Conservation (phyloP, 2,797 vertebrate species). For the Peromyscus melanophrys region DNA sequence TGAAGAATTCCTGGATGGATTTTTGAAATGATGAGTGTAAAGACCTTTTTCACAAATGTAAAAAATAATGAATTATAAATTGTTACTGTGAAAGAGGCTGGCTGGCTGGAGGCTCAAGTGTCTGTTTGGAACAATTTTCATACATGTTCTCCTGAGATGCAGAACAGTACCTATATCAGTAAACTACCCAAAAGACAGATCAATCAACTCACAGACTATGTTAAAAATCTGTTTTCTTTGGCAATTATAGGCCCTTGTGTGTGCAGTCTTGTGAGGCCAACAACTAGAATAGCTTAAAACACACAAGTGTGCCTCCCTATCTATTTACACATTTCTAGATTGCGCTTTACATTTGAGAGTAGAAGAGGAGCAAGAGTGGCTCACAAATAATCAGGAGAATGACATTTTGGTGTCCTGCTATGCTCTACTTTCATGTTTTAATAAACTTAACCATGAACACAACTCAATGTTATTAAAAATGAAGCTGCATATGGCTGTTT, state of each 20-base stretch:
- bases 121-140: neutral
- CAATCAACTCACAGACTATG: accelerated
- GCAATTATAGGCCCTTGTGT: neutral
- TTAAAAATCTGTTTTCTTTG: neutral
- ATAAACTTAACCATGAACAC: conserved; percentile 69
- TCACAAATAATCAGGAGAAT: neutral
- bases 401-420: conserved; percentile 16
- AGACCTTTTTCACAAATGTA: neutral
- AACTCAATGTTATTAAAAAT: conserved; percentile 81
- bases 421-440: conserved; percentile 51
- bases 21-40: neutral
- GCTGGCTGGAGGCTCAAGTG: neutral
- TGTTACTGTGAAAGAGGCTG: neutral
- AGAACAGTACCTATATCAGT: neutral
- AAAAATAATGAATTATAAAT: neutral
- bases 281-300: neutral
- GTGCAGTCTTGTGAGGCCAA: neutral
- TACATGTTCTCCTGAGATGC: neutral
- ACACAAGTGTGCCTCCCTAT: neutral
- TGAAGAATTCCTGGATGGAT: neutral
- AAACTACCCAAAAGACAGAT: neutral
- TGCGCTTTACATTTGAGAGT: neutral
- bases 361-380: neutral
- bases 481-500: conserved; percentile 42
- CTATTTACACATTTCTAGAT: neutral